Percentiles rank a stretch among this genome's conserved stretches.
Conservation (phyloP, 1,140 invertebrate species). For the Chrysopa pallens region DNA sequence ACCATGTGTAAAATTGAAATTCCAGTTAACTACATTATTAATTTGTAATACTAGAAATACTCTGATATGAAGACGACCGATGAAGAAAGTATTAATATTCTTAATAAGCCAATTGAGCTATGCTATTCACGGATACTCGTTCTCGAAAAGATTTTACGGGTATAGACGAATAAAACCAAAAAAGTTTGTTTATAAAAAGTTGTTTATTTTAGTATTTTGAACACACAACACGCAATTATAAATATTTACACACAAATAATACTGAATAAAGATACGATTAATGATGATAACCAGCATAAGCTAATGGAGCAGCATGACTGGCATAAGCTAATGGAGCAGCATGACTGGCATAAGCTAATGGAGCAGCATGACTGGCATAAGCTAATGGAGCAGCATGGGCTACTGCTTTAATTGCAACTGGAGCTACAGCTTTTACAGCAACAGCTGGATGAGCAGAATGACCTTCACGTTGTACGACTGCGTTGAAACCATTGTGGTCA, state of each 20-base stretch:
- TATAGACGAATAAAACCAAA: slow-evolving; percentile 27
- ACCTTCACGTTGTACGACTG: slow-evolving; percentile 19
- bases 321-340: too few relatives aligned
- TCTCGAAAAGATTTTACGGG: too few relatives aligned
- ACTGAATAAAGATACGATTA: slow-evolving; percentile 24
- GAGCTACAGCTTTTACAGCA: not conserved
- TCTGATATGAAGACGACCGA: too few relatives aligned
- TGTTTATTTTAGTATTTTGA: slow-evolving; percentile 30
- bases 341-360: not conserved
- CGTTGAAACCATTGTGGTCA: slow-evolving; percentile 35
- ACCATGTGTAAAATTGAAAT: too few relatives aligned
- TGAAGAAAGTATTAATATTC: too few relatives aligned
- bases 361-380: not conserved
- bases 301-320: too few relatives aligned
- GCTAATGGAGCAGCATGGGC: not conserved
- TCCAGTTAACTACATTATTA: too few relatives aligned
- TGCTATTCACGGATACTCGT: too few relatives aligned
- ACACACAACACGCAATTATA: slow-evolving; percentile 22
- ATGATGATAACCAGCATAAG: too few relatives aligned
- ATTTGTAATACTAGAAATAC: too few relatives aligned
- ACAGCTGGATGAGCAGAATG: not conserved
- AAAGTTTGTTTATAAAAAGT: slow-evolving; percentile 26
- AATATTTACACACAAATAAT: slow-evolving; percentile 20
- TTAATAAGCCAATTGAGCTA: too few relatives aligned
- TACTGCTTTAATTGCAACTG: not conserved